Conservation (phyloP, 2,888 invertebrate species). For the Ectropis crepuscularia region DNA sequence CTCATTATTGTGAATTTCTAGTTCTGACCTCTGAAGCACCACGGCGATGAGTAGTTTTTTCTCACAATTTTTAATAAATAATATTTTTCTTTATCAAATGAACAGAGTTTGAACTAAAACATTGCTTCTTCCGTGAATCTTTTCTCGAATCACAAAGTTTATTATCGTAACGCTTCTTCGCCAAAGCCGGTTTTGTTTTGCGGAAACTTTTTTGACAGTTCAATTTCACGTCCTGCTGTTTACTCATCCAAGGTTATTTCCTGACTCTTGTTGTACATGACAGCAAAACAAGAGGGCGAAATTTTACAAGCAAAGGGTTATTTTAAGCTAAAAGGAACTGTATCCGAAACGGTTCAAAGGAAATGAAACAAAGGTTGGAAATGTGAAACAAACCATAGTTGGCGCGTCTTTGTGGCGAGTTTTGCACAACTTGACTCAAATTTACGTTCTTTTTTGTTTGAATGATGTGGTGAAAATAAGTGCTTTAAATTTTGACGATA, state of each 20-base stretch:
- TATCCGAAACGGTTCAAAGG: constrained; percentile 15
- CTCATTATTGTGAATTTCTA: too few species aligned
- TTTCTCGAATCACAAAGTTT: too few species aligned
- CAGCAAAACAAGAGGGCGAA: constrained; percentile 24
- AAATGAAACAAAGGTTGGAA: constrained; percentile 18
- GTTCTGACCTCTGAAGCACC: too few species aligned
- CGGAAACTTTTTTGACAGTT: neutral
- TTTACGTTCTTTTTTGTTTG: neutral
- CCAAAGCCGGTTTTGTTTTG: too few species aligned
- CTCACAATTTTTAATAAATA: too few species aligned
- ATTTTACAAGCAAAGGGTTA: constrained; percentile 24
- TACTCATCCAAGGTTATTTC: neutral
- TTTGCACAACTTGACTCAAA: constrained; percentile 8
- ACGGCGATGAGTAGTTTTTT: too few species aligned
- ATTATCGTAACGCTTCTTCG: too few species aligned
- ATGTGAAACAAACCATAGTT: constrained; percentile 15
- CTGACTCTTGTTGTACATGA: constrained; percentile 20
- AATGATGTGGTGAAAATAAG: too few species aligned
- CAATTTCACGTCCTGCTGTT: neutral
- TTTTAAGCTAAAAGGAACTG: constrained; percentile 20
- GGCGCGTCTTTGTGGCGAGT: constrained; percentile 11
- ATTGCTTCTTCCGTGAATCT: too few species aligned
- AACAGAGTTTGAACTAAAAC: too few species aligned
- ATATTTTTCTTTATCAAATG: too few species aligned
- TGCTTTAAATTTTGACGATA: too few species aligned